phyloP scores from a whole-genome alignment of 2,113 vertebrate genomes.

The Manacus vitellinus region DNA sequence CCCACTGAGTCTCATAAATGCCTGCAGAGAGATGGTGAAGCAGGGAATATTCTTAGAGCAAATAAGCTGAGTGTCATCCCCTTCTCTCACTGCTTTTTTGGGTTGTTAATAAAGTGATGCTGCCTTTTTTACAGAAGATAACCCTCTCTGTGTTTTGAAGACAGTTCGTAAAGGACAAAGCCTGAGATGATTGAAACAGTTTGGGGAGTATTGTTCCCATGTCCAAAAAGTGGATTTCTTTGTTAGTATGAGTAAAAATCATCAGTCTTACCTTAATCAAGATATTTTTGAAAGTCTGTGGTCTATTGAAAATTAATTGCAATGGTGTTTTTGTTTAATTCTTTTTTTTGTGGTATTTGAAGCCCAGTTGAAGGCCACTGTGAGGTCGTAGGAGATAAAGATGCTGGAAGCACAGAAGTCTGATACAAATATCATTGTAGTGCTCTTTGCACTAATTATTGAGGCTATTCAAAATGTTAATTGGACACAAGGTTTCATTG shows the following conservation, averaged over 20 bases:
- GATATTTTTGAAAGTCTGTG: neutral
- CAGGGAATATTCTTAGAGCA: neutral
- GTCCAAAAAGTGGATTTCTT: neutral
- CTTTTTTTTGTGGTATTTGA: neutral
- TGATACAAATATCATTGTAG: neutral
- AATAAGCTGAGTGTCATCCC: neutral
- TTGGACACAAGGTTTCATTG: neutral
- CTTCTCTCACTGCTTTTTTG: neutral
- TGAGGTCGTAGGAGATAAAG: neutral
- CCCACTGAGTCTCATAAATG: neutral
- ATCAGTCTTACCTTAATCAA: neutral
- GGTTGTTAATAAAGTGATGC: neutral
- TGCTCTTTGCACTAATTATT: neutral
- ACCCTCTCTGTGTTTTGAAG: neutral
- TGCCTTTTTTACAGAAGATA: neutral
- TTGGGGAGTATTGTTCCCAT: neutral
- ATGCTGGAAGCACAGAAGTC: neutral
- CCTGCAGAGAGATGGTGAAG: neutral
- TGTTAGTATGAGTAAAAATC: neutral
- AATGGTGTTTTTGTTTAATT: neutral
- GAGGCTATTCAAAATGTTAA: slow-evolving; percentile 22
- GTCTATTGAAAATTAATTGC: neutral
- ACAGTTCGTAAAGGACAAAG: neutral
- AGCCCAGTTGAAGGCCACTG: neutral
- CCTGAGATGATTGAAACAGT: neutral